These are phyloP conservation scores for Steinernema carpocapsae DNA, from an alignment of 2,888 invertebrate species.

Conservation along the genomic window DNA sequence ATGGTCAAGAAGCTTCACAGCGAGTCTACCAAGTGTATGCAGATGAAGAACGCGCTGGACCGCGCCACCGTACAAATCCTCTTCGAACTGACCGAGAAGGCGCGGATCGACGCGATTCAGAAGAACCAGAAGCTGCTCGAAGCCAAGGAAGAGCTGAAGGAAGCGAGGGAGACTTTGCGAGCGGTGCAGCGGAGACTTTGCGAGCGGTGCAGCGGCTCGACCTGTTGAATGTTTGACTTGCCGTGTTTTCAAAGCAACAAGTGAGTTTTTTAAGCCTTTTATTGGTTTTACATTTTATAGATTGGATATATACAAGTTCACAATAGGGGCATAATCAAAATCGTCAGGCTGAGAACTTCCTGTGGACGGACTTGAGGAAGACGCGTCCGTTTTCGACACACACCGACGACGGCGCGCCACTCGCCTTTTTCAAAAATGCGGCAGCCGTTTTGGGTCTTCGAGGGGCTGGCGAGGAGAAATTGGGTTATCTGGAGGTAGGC, in stretches of 20 bases:
- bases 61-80: conserved; percentile 47
- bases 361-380: too few species aligned
- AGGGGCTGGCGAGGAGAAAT: background rate
- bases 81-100: background rate
- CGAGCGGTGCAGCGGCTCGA: too few species aligned
- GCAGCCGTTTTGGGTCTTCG: background rate
- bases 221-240: too few species aligned
- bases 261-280: too few species aligned
- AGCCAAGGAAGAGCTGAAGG: background rate
- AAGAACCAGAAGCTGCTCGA: background rate
- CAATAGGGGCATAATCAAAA: too few species aligned
- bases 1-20: conserved; percentile 46
- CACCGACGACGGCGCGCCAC: background rate
- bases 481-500: background rate
- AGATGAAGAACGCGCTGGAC: conserved; percentile 47
- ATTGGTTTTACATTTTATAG: too few species aligned
- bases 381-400: too few species aligned
- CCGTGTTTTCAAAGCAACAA: too few species aligned
- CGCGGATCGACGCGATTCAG: background rate
- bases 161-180: background rate
- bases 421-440: background rate
- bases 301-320: too few species aligned
- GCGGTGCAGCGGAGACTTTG: background rate
- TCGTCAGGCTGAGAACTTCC: too few species aligned
- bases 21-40: conserved; percentile 49